Evolutionary conservation across 2,113 vertebrate genomes (phyloP).

Genomic region (Hippolais icterina): DNA sequence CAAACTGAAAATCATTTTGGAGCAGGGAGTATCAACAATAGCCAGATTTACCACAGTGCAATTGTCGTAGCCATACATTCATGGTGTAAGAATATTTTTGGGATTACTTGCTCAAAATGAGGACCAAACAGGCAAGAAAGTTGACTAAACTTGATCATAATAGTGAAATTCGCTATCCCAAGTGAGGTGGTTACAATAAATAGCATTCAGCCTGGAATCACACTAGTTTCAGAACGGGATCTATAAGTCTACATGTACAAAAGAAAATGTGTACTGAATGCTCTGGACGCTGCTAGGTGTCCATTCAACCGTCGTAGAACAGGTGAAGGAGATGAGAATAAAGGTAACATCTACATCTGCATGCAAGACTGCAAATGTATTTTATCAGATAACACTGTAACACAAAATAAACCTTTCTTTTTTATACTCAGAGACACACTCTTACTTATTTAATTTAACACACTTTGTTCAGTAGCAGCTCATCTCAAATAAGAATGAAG

Average conservation of each 20-base stretch:
- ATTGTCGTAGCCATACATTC: not conserved
- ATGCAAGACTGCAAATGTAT: not conserved
- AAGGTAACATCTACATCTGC: not conserved
- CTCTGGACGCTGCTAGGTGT: fast-evolving
- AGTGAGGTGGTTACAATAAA: not conserved
- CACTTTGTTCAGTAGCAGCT: not conserved
- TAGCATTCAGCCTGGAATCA: not conserved
- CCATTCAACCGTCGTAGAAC: not conserved
- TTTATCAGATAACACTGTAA: not conserved
- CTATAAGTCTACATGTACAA: not conserved
- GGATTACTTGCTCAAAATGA: not conserved
- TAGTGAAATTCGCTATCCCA: not conserved
- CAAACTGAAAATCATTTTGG: not conserved
- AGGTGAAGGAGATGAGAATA: not conserved
- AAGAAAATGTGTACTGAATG: not conserved
- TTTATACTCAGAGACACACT: not conserved
- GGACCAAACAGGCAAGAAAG: not conserved
- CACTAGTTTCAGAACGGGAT: not conserved
- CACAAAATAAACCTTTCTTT: not conserved
- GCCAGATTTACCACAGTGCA: not conserved
- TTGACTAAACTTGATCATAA: not conserved
- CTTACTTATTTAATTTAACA: not conserved
- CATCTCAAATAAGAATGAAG: not conserved
- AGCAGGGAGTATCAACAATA: not conserved
- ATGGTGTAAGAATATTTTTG: not conserved